Evolutionary conservation across 2,888 invertebrate genomes (phyloP).

Genomic region (Limnephilus lunatus): DNA sequence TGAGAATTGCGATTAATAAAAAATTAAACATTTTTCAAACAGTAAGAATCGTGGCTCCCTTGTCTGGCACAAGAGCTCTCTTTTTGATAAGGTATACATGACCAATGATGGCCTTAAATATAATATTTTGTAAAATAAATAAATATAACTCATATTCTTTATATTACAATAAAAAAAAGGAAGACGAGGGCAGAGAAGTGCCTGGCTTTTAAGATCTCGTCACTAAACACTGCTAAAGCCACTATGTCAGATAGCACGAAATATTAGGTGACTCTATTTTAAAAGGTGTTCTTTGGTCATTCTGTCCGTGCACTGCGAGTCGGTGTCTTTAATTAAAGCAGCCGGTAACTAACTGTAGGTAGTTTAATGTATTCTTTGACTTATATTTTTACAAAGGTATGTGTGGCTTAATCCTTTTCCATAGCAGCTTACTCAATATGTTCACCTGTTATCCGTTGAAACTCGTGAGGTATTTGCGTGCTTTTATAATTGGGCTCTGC

Average conservation of each 20-base stretch:
- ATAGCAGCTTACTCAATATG: neutral
- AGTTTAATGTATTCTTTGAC: neutral
- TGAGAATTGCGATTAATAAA: too few relatives aligned
- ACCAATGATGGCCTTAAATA: too few relatives aligned
- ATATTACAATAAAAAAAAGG: too few relatives aligned
- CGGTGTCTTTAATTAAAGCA: neutral
- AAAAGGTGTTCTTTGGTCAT: neutral
- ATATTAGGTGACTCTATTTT: neutral
- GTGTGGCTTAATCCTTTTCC: neutral
- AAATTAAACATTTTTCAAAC: too few relatives aligned
- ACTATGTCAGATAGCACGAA: neutral
- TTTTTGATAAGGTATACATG: too few relatives aligned
- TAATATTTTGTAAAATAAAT: too few relatives aligned
- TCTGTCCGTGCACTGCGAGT: neutral
- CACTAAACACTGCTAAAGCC: neutral
- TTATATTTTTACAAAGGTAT: constrained; percentile 1
- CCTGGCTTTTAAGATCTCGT: neutral
- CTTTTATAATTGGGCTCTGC: neutral
- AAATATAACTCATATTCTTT: too few relatives aligned
- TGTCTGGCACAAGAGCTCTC: too few relatives aligned
- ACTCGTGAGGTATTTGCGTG: neutral
- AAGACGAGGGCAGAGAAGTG: neutral
- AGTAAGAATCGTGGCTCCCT: too few relatives aligned
- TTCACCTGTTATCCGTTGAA: neutral
- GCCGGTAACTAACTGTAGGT: neutral